Base-by-base conservation (phyloP, 2,113 vertebrate species). In the Anguilla rostrata region DNA sequence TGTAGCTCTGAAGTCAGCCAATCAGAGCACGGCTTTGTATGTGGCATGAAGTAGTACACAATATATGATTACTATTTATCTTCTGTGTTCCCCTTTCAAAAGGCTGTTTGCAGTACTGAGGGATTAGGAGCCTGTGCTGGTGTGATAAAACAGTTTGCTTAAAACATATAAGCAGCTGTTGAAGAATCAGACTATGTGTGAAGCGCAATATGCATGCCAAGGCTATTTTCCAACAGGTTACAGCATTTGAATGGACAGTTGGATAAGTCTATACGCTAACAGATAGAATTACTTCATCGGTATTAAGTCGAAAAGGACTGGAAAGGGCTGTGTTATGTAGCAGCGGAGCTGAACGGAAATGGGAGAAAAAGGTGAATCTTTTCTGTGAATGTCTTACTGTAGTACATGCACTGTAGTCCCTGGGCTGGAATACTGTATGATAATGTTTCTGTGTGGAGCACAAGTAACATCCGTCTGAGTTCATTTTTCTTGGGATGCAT, bases 41-140 rank as follows among this genome's bases (percentile, higher is more conserved):
- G 57, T 78, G 82, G 57, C 40, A 29, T 83, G 39, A 80, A 80
- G 84, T 89, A 60, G 88, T 84, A 89, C 87, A 82, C 75, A 88
- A 87, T 86, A 85, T 92, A 88, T 88, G 89, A 91, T 92, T 92
- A 90, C 88, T 91, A 88, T 87, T 89, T 90, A 86, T 90, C 87
- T 86, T 83, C 87, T 90, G 90, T 87, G 89, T 91, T 87, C 85
- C 84, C 83, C 83, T 87, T 89, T 90, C 82, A 92, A 91, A 90
- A 90, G 88, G 84, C 89, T 92, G 90, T 91, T 90, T 91, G 89
- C 86, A 87, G 90, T 90, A 84, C 82, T 81, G 83, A 40, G 85
- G 92, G 90, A 90, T 92, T 90, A 90, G 85, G 57, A 88, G 87
- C 87, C 91, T 92, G 92, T 89, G 86, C 84, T 79, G 88, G 56